Base-by-base conservation (phyloP, 2,888 invertebrate species). In the Mythimna lalbum region DNA sequence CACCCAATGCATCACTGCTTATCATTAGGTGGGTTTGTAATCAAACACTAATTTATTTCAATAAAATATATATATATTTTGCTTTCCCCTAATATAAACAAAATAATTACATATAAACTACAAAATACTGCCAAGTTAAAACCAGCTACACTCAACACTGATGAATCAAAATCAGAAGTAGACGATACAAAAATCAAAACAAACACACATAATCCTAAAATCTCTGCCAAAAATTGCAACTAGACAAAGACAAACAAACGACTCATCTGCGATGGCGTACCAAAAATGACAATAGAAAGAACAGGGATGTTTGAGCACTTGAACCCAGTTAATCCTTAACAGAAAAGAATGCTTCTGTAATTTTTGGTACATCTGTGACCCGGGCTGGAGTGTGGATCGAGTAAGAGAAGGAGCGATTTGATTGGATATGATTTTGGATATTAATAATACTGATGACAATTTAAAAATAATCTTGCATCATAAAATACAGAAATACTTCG, bases 321-420 rank as follows among this genome's bases (percentile, higher is more conserved):
- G 86, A 90, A 88, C 85, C 89, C 90, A 91, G 90, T 92, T 93
- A 93, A 93, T 93, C 93, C 92, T 82, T 81, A 57, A 61, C 61
- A 84, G 84, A 68, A 77, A 76, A 84, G 76, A 84, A 90, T 90
- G 90, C 90, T 89, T 90, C 89, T 90, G 88, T 92, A 92, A 92
- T 92, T 91, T 91, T 90, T 90, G 86, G 84, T 90, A 86, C 92
- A 93, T 92, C 93, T 92, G 93, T 88, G 93, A 85, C 89, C 88
- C 69, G 53, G 3, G 56, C 33, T 73, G 50, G 68, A 72, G 52
- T 69, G 72, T 2, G 71, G 64, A 60, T 14, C n/a, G 39, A 21
- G 43, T 47, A 4, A 10, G 9, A 7, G n/a, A 57, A n/a, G 33
- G 31, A 76, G 78, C 86, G 86, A 69, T 64, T 9, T 53, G 43